Evolutionary conservation across 1,140 invertebrate genomes (phyloP).

Genomic region (Pteromalus puparum): DNA sequence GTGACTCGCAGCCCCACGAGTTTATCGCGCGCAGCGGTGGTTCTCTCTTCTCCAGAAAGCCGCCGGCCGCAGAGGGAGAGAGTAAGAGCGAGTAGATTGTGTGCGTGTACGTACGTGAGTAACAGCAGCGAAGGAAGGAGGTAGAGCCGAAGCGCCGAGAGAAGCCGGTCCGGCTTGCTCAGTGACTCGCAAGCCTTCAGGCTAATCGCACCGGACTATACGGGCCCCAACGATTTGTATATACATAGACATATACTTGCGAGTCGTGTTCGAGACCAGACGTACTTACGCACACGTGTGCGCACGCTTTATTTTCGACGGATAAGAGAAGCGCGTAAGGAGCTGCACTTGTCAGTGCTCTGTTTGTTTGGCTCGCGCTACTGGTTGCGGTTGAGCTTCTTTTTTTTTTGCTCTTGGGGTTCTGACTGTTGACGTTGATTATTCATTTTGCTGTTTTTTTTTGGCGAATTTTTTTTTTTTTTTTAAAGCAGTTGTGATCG

Average conservation of each 20-base stretch:
- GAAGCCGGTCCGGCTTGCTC: constrained; percentile 54
- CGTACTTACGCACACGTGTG: no score
- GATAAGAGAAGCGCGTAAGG: background rate
- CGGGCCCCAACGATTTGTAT: background rate
- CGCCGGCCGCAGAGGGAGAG: background rate
- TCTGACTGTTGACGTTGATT: constrained; percentile 6
- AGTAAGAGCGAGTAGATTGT: background rate
- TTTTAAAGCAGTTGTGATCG: no score
- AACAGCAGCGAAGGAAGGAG: constrained; percentile 23
- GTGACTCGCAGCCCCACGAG: constrained; percentile 18
- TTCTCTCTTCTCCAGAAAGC: constrained; percentile 49
- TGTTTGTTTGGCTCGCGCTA: background rate
- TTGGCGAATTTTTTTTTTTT: no score
- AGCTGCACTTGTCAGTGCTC: background rate
- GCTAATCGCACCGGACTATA: constrained; percentile 63
- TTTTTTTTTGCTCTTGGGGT: background rate
- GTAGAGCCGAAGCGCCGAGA: constrained; percentile 45
- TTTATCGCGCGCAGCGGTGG: constrained; percentile 63
- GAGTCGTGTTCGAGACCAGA: background rate
- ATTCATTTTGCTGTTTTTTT: background rate
- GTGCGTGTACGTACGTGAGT: background rate
- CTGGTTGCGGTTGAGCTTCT: background rate
- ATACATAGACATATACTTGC: background rate
- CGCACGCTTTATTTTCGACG: constrained; percentile 10
- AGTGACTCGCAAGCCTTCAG: constrained; percentile 71